A percentile compares a stretch with the other conserved stretches of the same genome.
Evolutionary conservation across 1,140 invertebrate species (phyloP).

Genomic region (Rhopalosiphum maidis): DNA sequence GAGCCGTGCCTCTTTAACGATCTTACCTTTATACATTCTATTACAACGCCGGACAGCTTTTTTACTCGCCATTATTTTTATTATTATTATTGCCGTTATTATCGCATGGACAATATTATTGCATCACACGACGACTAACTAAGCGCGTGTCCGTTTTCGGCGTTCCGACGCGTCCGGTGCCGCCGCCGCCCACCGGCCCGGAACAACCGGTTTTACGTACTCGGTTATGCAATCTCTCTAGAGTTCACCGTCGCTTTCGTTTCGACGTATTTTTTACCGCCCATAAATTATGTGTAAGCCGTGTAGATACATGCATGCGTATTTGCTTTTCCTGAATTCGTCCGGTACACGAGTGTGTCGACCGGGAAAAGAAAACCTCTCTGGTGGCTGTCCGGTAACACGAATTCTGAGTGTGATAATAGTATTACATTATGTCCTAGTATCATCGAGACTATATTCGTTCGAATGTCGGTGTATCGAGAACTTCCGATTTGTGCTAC

Average conservation of each 20-base stretch:
- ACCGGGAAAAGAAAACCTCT: neutral
- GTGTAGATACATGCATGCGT: neutral
- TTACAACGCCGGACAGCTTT: neutral
- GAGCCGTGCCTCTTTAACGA: no score
- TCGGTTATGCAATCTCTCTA: slow-evolving; percentile 14
- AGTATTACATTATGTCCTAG: no score
- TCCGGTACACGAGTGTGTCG: neutral
- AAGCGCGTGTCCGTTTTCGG: slow-evolving; percentile 14
- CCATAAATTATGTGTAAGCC: neutral
- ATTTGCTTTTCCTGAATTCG: neutral
- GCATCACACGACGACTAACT: neutral
- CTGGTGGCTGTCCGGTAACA: neutral
- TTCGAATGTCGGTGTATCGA: neutral
- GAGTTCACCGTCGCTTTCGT: slow-evolving; percentile 29
- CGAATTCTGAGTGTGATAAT: no score
- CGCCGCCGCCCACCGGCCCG: neutral
- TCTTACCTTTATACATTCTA: neutral
- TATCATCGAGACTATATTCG: no score
- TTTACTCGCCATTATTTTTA: neutral
- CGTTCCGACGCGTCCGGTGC: neutral
- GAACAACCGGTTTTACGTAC: slow-evolving; percentile 21
- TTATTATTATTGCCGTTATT: neutral
- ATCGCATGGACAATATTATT: neutral
- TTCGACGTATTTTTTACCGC: slow-evolving; percentile 17
- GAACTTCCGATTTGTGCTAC: no score